A percentile compares a stretch with the other conserved stretches of the same genome.
Conservation (phyloP, 2,888 invertebrate species). For the Ommatoiulus sabulosus region DNA sequence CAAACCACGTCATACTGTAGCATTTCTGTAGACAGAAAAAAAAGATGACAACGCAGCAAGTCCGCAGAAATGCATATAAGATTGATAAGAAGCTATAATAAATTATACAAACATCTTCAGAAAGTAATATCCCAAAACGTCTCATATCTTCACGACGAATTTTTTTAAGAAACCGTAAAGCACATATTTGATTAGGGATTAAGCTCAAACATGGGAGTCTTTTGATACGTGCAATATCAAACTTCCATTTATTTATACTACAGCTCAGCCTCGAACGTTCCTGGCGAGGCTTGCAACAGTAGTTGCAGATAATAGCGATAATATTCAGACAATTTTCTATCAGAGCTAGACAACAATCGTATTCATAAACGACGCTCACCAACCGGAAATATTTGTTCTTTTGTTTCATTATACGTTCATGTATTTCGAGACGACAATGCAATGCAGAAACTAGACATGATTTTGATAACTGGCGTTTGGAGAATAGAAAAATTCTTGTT, state of each 20-base stretch:
- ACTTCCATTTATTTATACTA: not conserved
- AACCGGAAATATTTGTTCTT: not conserved
- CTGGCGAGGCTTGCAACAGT: not conserved
- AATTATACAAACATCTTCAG: conserved; percentile 7
- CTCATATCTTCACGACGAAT: not conserved
- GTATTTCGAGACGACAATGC: too few relatives aligned
- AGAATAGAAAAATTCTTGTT: too few relatives aligned
- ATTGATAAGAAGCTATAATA: not conserved
- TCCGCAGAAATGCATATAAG: not conserved
- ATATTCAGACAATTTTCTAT: not conserved
- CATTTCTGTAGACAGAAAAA: not conserved
- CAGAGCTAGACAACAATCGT: not conserved
- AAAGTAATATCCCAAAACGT: conserved; percentile 21
- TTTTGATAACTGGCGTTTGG: not conserved
- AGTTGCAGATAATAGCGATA: not conserved
- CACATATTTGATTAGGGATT: conserved; percentile 34
- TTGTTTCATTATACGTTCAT: not conserved
- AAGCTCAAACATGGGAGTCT: conserved; percentile 11
- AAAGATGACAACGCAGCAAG: not conserved
- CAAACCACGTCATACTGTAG: not conserved
- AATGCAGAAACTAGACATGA: not conserved
- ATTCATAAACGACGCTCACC: not conserved
- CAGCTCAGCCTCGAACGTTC: not conserved
- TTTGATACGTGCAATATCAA: conserved; percentile 11
- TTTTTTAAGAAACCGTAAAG: conserved; percentile 10